phyloP scores from a whole-genome alignment of 1,140 invertebrate species.

The Rhyzopertha dominica region DNA sequence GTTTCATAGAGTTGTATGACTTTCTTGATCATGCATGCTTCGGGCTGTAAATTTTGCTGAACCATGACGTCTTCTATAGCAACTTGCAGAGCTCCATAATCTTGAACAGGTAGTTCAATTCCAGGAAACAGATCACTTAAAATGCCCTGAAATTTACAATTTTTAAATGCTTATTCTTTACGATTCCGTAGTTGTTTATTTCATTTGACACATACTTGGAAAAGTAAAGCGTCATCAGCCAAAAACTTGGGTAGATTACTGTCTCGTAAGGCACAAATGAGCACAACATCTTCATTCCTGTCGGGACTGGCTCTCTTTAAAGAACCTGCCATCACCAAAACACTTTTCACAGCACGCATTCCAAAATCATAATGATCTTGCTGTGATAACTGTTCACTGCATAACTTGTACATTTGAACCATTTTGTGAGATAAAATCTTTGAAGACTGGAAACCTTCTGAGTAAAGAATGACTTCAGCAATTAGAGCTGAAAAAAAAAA shows the following conservation, averaged over 20 bases:
- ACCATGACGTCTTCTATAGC: constrained; percentile 53
- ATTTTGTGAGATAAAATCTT: constrained; percentile 83
- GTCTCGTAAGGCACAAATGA: constrained; percentile 80
- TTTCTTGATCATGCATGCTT: constrained; percentile 65
- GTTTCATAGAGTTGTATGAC: constrained; percentile 84
- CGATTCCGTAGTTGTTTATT: background rate
- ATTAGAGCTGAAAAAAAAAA: constrained; percentile 63
- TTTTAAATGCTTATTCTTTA: background rate
- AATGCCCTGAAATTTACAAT: constrained; percentile 60
- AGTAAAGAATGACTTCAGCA: constrained; percentile 88
- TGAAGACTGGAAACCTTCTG: constrained; percentile 85
- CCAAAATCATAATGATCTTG: constrained; percentile 94
- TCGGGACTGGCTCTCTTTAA: constrained; percentile 80
- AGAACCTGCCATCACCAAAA: constrained; percentile 81
- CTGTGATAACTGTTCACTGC: constrained; percentile 86
- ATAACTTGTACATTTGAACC: constrained; percentile 88
- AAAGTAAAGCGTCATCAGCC: constrained; percentile 76
- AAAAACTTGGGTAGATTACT: constrained; percentile 92
- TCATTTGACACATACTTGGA: constrained; percentile 48
- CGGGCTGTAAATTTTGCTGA: constrained; percentile 56
- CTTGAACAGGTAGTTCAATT: constrained; percentile 68
- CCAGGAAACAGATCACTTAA: constrained; percentile 86
- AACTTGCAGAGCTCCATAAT: constrained; percentile 67
- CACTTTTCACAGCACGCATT: constrained; percentile 71
- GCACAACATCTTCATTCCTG: constrained; percentile 70